Percentiles rank a stretch among this genome's conserved stretches.
phyloP scores from a whole-genome alignment of 2,113 vertebrate species.

The Chascanopsetta lugubris region DNA sequence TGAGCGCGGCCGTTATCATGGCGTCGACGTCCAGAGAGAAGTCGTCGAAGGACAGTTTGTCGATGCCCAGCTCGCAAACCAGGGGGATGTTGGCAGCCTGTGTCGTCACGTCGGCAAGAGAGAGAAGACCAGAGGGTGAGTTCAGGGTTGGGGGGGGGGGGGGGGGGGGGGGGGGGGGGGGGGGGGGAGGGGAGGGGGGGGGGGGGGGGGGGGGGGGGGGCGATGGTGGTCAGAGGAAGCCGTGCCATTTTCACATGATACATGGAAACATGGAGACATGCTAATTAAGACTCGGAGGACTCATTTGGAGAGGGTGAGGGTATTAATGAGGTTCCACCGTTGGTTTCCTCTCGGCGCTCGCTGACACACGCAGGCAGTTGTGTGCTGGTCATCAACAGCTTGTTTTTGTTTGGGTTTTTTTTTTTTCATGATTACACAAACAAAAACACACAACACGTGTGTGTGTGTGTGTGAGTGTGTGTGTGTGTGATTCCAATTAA shows the following conservation, averaged over 20 bases:
- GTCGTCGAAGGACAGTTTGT: constrained; percentile 96
- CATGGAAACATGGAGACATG: constrained; percentile 56
- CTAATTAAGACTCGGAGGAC: constrained; percentile 65
- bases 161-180: constrained; percentile 8
- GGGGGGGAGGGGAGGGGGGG: too few relatives aligned
- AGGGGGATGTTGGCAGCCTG: constrained; percentile 96
- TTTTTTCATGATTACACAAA: constrained; percentile 43
- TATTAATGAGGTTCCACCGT: constrained; percentile 70
- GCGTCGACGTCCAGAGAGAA: constrained; percentile 96
- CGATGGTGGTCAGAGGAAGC: constrained; percentile 53
- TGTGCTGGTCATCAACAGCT: constrained; percentile 33
- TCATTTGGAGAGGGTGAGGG: constrained; percentile 53
- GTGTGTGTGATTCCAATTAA: constrained; percentile 45
- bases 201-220: too few relatives aligned
- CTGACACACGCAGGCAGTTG: constrained; percentile 60
- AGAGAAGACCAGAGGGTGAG: constrained; percentile 24
- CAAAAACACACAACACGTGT: constrained; percentile 19
- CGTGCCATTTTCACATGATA: constrained; percentile 50
- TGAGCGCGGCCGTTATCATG: constrained; percentile 95
- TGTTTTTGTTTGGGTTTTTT: background rate
- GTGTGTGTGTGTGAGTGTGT: too few relatives aligned
- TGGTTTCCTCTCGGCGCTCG: constrained; percentile 63
- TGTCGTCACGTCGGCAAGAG: constrained; percentile 8
- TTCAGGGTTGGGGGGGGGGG: too few relatives aligned
- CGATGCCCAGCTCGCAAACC: constrained; percentile 95